Evolutionary conservation across 2,797 vertebrate species (phyloP).

Genomic region (Labeo calbasu): DNA sequence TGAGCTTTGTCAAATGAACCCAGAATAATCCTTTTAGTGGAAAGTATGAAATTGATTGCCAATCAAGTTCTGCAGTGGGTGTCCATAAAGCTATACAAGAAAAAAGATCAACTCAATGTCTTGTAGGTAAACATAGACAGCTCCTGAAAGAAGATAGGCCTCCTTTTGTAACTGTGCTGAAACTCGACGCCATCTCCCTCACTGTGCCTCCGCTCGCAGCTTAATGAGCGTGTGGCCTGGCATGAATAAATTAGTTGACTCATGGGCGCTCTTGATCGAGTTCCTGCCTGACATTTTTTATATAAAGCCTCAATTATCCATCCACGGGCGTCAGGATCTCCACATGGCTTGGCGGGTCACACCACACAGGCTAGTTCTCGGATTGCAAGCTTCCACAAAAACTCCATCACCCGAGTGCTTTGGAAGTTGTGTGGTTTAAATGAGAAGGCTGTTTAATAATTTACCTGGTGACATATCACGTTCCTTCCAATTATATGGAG

Average conservation of each 20-base stretch:
- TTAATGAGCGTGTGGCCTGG: conserved; percentile 80
- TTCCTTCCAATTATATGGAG: conserved; percentile 65
- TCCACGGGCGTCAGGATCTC: conserved; percentile 70
- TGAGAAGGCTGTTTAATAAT: conserved; percentile 69
- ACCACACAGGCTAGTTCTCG: conserved; percentile 68
- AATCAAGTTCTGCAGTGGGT: neutral
- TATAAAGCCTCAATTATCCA: conserved; percentile 65
- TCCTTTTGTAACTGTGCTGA: conserved; percentile 77
- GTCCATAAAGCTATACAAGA: neutral
- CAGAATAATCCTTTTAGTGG: neutral
- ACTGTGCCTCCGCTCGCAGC: conserved; percentile 73
- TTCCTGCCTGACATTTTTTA: conserved; percentile 60
- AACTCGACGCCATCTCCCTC: conserved; percentile 76
- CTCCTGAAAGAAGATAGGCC: conserved; percentile 74
- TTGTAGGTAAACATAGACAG: conserved; percentile 66
- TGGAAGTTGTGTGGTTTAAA: conserved; percentile 50
- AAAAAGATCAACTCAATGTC: conserved; percentile 58
- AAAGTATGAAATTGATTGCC: neutral
- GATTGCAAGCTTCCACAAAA: conserved; percentile 64
- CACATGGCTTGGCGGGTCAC: conserved; percentile 73
- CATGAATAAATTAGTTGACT: conserved; percentile 88
- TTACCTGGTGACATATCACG: conserved; percentile 65
- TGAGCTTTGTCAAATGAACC: neutral
- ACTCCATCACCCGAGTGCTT: conserved; percentile 46
- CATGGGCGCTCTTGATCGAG: conserved; percentile 74